These are phyloP conservation scores for Drosophila willistoni DNA, from an alignment of 1,140 invertebrate genomes.

Conservation along the genomic window DNA sequence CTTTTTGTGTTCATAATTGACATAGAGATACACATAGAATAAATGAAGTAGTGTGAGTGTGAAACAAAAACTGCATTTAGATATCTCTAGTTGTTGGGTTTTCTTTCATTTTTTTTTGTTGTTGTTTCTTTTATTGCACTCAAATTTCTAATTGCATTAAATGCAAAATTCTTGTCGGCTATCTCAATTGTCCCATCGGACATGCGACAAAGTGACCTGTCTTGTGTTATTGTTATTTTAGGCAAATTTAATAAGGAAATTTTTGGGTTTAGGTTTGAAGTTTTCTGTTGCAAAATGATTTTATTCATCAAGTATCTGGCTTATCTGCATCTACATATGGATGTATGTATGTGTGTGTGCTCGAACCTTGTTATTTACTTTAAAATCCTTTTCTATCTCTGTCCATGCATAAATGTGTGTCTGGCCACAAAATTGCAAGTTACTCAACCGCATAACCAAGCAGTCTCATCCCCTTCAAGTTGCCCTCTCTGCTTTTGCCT, in stretches of 20 bases:
- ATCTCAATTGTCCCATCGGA: neutral
- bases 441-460: conserved; percentile 20
- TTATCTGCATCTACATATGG: conserved; percentile 20
- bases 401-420: conserved; percentile 27
- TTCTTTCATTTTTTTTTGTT: conserved; percentile 24
- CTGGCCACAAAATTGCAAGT: conserved; percentile 54
- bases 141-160: conserved; percentile 48
- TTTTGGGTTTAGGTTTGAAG: conserved; percentile 13
- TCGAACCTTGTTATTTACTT: conserved; percentile 43
- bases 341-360: conserved; percentile 4
- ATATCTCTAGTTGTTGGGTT: conserved; percentile 18
- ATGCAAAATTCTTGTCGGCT: conserved; percentile 46
- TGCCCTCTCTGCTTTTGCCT: neutral
- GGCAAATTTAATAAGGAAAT: conserved; percentile 35
- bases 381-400: conserved; percentile 33
- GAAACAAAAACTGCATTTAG: conserved; percentile 44
- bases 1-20: conserved; percentile 31
- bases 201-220: conserved; percentile 2
- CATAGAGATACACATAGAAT: conserved; percentile 9
- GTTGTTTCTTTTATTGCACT: conserved; percentile 28
- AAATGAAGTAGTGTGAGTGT: neutral
- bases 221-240: neutral
- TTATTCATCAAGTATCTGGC: conserved; percentile 34
- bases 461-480: neutral
- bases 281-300: conserved; percentile 33